Evolutionary conservation across 2,113 vertebrate species (phyloP), one percentile per base, ranked within the genome.

Genomic region (Planiliza haematocheilus): DNA sequence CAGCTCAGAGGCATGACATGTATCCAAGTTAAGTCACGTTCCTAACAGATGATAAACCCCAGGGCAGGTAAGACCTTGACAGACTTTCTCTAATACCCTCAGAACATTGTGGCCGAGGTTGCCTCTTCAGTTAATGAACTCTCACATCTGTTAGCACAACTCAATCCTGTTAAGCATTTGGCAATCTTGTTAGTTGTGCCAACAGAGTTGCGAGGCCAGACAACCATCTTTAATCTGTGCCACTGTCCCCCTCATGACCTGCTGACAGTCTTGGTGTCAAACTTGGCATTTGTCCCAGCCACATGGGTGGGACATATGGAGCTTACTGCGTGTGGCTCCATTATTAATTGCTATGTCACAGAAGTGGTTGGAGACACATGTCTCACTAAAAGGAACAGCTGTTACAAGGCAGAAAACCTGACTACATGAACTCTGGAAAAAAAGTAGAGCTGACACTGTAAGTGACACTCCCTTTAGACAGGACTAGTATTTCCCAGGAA

Each of bases 1-100:
- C n/a, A n/a, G 30, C 34, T 43, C 39, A 56, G 37, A 20, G 7
- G 10, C n/a, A n/a, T 65, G 52, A 51, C 20, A 43, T 7, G 1
- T 3, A 16, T 70, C 14, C 46, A 65, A 52, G 45, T 18, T 18
- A 46, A 45, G 74, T 67, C 72, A 79, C 62, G 66, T 86, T 74
- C 62, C 18, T 45, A 21, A 41, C 41, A 18, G 42, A 52, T 59
- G 45, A 69, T 64, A 43, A 71, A 63, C 16, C 58, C 45, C 11
- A 7, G 16, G 21, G 36, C 59, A 17, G 50, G 18, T 74, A 66
- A 77, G 38, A 8, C 49, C 60, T 52, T 36, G 60, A 85, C 51
- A 84, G 79, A 88, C 88, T 83, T 88, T 90, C 71, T 73, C 63
- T 88, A 86, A 90, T 59, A 53, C 88, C 68, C 76, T 77, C 18